Evolutionary conservation across 2,797 vertebrate genomes (phyloP), one percentile per base, ranked within the genome.

Genomic region (Orientallactaga sibirica): DNA sequence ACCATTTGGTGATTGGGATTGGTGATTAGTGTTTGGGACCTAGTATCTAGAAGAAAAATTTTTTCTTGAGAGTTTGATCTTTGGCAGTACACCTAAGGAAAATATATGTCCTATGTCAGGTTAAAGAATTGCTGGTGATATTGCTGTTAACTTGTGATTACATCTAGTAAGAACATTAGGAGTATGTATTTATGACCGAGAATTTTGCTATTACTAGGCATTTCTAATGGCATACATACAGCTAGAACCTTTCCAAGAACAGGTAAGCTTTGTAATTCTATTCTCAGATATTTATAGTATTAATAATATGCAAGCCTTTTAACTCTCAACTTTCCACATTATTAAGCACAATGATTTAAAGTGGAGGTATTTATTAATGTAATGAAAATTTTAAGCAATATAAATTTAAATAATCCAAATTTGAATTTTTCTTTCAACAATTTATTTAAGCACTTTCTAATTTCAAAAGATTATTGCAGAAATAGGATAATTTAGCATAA

Each of bases 381-480:
- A 58, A 81, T 76, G 67, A 96, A 93, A 90, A 88, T 41, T 96
- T 29, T 94, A 95, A 93, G 55, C 66, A 92, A n/a, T 79, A 73
- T 11, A 88, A 27, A 61, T 58, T 73, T 78, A 92, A 85, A 70
- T 89, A 90, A 96, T 90, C 93, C 75, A 91, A 37, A 81, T 73
- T 89, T 93, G 75, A 92, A 43, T 58, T 86, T 90, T 67, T 92
- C 67, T 74, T 90, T 79, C 48, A 78, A 83, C 7, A 86, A 66
- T 74, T 91, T 12, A 66, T 87, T 91, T 77, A 77, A 76, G 24
- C n/a, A 70, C 11, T 29, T 73, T 82, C 93, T 76, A 48, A 71
- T 93, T 33, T 86, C 15, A 68, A 80, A 91, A 94, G 73, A 77
- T 48, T 86, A 76, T 83, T 89, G 6, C 29, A 58, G 9, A 90